phyloP scores from a whole-genome alignment of 2,113 vertebrate genomes.

The Austrofundulus limnaeus region DNA sequence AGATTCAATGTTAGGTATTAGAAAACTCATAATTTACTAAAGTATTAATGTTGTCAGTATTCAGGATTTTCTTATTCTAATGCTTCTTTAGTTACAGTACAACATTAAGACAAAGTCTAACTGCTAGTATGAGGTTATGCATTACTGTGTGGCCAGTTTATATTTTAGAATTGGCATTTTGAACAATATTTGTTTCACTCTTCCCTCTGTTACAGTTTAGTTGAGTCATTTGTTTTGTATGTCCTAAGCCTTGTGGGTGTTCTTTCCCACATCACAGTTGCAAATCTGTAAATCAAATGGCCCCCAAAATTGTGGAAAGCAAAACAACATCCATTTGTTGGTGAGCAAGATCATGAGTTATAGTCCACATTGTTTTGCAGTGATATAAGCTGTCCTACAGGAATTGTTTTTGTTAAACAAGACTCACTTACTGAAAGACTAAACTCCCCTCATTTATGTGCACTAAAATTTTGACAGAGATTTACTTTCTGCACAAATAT shows the following conservation, averaged over 20 bases:
- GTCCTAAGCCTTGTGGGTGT: slow-evolving; percentile 19
- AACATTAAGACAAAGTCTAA: background rate
- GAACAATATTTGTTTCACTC: slow-evolving; percentile 2
- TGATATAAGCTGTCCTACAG: slow-evolving; percentile 34
- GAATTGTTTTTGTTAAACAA: slow-evolving; percentile 10
- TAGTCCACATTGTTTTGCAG: slow-evolving; percentile 34
- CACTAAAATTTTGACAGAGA: background rate
- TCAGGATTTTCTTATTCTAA: slow-evolving; percentile 2
- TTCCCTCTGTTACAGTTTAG: background rate
- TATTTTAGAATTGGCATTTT: slow-evolving; percentile 7
- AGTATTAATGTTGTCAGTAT: background rate
- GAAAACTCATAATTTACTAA: background rate
- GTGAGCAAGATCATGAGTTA: slow-evolving; percentile 41
- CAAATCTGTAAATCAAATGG: slow-evolving; percentile 38
- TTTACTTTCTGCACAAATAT: slow-evolving; percentile 6
- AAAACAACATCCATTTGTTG: slow-evolving; percentile 34
- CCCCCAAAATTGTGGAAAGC: slow-evolving; percentile 33
- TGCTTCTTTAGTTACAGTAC: slow-evolving; percentile 19
- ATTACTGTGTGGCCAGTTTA: slow-evolving; percentile 12
- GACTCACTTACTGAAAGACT: slow-evolving; percentile 9
- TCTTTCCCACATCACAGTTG: slow-evolving; percentile 33
- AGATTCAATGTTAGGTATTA: background rate
- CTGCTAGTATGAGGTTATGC: slow-evolving; percentile 23
- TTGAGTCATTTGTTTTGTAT: slow-evolving; percentile 7
- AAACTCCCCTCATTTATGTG: slow-evolving; percentile 10